phyloP scores from a whole-genome alignment of 2,113 vertebrate genomes.

The Podarcis muralis region DNA sequence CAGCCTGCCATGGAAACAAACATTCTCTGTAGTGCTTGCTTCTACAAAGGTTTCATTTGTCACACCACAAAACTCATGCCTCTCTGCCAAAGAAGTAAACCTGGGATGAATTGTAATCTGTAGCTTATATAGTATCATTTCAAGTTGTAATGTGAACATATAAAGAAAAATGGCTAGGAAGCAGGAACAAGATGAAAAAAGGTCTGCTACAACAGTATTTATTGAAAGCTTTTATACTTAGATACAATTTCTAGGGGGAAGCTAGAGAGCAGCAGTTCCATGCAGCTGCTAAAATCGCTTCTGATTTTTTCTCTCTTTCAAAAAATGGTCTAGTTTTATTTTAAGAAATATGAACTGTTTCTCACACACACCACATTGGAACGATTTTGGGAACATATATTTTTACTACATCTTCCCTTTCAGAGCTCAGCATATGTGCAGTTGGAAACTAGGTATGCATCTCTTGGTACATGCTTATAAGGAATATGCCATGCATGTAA shows the following conservation, averaged over 20 bases:
- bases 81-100: not conserved
- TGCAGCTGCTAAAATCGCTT: not conserved
- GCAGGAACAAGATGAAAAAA: fast-evolving
- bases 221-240: slow-evolving; percentile 8
- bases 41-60: not conserved
- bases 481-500: not conserved
- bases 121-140: fast-evolving
- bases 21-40: not conserved
- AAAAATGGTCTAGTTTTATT: not conserved
- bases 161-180: not conserved
- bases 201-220: not conserved
- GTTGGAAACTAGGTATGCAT: not conserved
- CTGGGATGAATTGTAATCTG: fast-evolving
- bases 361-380: not conserved
- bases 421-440: not conserved
- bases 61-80: not conserved
- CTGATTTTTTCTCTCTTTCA: not conserved
- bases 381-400: not conserved
- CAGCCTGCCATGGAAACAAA: slow-evolving; percentile 11
- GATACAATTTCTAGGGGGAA: slow-evolving; percentile 16
- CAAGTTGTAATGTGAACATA: not conserved
- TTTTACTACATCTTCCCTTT: not conserved
- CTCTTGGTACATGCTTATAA: too few relatives aligned
- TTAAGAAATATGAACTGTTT: not conserved
- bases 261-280: not conserved